These are phyloP conservation scores for Acleris literana DNA, from an alignment of 2,888 invertebrate species.

Conservation along the genomic window DNA sequence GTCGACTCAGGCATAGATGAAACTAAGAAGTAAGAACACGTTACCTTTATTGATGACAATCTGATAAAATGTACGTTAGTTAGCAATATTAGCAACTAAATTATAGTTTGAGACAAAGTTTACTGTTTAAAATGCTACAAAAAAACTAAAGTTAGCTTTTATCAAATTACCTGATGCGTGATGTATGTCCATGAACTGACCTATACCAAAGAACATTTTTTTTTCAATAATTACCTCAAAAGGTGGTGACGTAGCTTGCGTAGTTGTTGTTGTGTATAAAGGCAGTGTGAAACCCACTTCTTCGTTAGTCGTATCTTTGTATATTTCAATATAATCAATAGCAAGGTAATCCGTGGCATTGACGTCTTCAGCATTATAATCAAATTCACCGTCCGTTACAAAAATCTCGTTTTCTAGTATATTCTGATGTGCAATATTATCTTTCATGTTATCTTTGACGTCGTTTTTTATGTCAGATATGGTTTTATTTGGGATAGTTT, in stretches of 20 bases:
- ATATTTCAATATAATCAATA: slow-evolving; percentile 69
- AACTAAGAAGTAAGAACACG: too few relatives aligned
- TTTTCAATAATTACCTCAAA: slow-evolving; percentile 12
- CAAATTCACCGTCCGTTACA: slow-evolving; percentile 46
- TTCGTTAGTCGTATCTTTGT: slow-evolving; percentile 72
- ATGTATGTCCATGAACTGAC: background rate
- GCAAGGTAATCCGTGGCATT: slow-evolving; percentile 68
- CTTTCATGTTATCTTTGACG: background rate
- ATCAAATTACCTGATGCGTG: too few relatives aligned
- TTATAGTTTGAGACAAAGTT: too few relatives aligned
- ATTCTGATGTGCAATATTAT: slow-evolving; percentile 32
- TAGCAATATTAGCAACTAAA: too few relatives aligned
- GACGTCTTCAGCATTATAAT: slow-evolving; percentile 49
- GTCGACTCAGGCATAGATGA: too few relatives aligned
- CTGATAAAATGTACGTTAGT: too few relatives aligned
- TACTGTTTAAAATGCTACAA: too few relatives aligned
- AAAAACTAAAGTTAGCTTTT: too few relatives aligned
- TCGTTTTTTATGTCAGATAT: background rate
- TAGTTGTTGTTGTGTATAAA: slow-evolving; percentile 42
- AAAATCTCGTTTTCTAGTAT: slow-evolving; percentile 51
- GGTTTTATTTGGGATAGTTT: background rate
- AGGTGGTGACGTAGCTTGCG: slow-evolving; percentile 5
- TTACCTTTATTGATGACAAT: too few relatives aligned
- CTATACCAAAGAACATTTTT: too few relatives aligned
- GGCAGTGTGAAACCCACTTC: slow-evolving; percentile 48